Base-by-base conservation (phyloP, 2,888 invertebrate genomes). In the Pogonocherus hispidulus region DNA sequence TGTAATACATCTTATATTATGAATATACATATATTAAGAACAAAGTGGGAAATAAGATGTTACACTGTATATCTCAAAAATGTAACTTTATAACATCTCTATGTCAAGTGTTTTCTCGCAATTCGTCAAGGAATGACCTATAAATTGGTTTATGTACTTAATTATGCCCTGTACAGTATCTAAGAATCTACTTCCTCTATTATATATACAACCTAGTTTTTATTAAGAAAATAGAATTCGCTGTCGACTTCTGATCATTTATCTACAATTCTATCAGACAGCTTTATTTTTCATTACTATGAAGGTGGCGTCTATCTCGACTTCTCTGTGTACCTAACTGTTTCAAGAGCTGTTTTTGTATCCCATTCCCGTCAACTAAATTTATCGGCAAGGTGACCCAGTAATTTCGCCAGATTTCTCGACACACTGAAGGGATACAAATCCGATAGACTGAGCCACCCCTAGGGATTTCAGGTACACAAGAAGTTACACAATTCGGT, bases 241-340 rank as follows among this genome's bases (percentile, higher is more conserved):
- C 27, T 27, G 4, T 5, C 3, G 8, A 27, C 8, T 5, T 3
- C 27, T 5, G 6, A n/a, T 22, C 14, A 14, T 27, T 51, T 27
- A 35, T 32, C 23, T 32, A 1, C 6, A 18, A 32, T 11, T 1
- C 32, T 19, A 18, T 32, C 18, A 18, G 11, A 16, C 18, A 52
- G 32, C 52, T 52, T 32, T 35, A 52, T 18, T 52, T 52, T 52
- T 32, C 32, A 52, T 52, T 52, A 52, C 52, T 32, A 2, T 5
- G 18, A 52, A 27, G 18, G 2, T 8, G 3, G n/a, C 19, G 18
- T 18, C 14, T 32, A 14, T 18, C 32, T 14, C 32, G 27, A 32
- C 8, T 18, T 18, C 32, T 4, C 18, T 51, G 14, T 51, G 14
- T 51, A 51, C 22, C 51, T 49, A 52, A 52, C 52, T 32, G 32